These are phyloP conservation scores for Mormyrus lacerda DNA, from an alignment of 2,113 vertebrate genomes.

Conservation along the genomic window DNA sequence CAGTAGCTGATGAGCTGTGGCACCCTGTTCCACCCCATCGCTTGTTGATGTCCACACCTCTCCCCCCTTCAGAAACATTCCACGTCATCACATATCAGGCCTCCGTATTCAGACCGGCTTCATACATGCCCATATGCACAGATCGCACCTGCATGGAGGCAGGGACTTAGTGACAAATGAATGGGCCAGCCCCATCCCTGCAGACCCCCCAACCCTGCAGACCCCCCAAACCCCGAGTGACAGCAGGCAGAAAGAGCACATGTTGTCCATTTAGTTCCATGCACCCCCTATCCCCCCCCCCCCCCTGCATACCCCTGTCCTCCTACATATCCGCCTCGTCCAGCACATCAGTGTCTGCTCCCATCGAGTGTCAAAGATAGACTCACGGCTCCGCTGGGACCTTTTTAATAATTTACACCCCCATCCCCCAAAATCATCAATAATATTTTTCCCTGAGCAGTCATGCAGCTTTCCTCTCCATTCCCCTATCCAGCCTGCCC, in stretches of 20 bases:
- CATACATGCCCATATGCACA: conserved; percentile 17
- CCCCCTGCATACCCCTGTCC: conserved; percentile 31
- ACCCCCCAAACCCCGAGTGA: background rate
- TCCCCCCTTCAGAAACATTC: conserved; percentile 30
- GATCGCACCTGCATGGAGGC: conserved; percentile 1
- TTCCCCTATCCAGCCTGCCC: conserved; percentile 24
- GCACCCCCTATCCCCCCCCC: conserved; percentile 20
- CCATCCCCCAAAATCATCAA: conserved; percentile 62
- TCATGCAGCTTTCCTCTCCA: conserved; percentile 59
- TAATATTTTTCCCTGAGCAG: conserved; percentile 67
- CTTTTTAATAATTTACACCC: conserved; percentile 69
- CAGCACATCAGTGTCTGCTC: conserved; percentile 64
- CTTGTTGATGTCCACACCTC: conserved; percentile 50
- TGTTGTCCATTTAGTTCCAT: background rate
- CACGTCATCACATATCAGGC: background rate
- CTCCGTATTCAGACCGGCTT: background rate
- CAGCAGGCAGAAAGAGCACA: background rate
- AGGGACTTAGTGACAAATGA: conserved; percentile 15
- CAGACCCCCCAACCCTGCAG: background rate
- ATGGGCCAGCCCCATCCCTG: background rate
- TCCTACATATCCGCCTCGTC: conserved; percentile 38
- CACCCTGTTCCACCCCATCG: conserved; percentile 45
- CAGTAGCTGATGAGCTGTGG: conserved; percentile 37
- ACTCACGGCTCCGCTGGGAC: conserved; percentile 62
- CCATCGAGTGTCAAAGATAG: conserved; percentile 70